Percentiles rank a stretch among this genome's conserved stretches.
Conservation (phyloP, 2,113 vertebrate species). For the Pholis gunnellus region DNA sequence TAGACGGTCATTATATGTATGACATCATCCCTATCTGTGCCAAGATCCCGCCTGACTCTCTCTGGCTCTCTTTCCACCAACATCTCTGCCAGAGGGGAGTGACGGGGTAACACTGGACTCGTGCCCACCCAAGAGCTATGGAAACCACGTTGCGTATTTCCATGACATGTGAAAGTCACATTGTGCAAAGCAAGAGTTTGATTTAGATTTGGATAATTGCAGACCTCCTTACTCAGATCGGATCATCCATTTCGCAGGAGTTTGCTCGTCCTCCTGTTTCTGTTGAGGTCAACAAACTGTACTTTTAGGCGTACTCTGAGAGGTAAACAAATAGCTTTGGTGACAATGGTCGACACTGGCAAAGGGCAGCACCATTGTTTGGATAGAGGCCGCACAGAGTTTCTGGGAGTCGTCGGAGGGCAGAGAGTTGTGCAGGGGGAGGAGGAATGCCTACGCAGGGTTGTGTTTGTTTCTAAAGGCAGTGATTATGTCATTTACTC, state of each 20-base stretch:
- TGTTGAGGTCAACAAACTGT: constrained; percentile 36
- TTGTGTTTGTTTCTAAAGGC: constrained; percentile 71
- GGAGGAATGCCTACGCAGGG: constrained; percentile 55
- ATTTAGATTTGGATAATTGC: constrained; percentile 40
- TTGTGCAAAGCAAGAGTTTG: constrained; percentile 37
- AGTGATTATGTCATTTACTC: constrained; percentile 81
- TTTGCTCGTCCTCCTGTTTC: constrained; percentile 5
- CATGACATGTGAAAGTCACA: constrained; percentile 53
- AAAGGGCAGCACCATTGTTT: constrained; percentile 56
- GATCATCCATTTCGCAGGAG: constrained; percentile 13
- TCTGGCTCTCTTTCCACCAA: constrained; percentile 52
- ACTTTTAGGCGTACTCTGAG: constrained; percentile 39
- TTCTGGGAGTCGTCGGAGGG: constrained; percentile 33
- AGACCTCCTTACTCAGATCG: constrained; percentile 13
- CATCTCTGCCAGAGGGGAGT: constrained; percentile 54
- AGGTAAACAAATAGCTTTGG: constrained; percentile 38
- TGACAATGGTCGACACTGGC: constrained; percentile 51
- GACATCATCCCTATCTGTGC: constrained; percentile 70
- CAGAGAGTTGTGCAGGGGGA: constrained; percentile 17
- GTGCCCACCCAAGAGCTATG: constrained; percentile 53
- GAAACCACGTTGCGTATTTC: constrained; percentile 60
- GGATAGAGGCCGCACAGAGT: constrained; percentile 49
- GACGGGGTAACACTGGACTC: constrained; percentile 51
- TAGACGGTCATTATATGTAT: constrained; percentile 76
- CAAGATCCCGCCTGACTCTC: constrained; percentile 66